Base-by-base conservation (phyloP, 2,888 invertebrate species). In the Chouioia cunea region DNA sequence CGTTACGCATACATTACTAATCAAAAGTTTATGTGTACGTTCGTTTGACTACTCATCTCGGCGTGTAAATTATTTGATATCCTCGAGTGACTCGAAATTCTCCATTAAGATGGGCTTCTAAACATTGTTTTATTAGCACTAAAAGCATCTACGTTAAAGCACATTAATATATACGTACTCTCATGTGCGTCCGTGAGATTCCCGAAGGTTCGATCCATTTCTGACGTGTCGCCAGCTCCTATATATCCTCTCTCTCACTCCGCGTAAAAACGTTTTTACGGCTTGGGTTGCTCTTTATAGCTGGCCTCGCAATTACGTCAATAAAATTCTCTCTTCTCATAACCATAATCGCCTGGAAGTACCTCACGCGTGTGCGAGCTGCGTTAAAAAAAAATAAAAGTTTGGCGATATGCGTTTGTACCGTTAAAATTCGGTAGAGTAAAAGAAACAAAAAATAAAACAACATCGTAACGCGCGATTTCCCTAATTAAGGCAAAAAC, bases 401-500 rank as follows among this genome's bases (percentile, higher is more conserved):
- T 15, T 36, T 15, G 2, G 36, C 46, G 8, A n/a, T n/a, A n/a
- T 23, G 47, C 4, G 12, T 20, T 46, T 15, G 48, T 15, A n/a
- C 15, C 15, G n/a, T 2, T 56, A 36, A 36, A 36, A 36, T 36
- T 36, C 10, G 36, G 36, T 12, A 12, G 10, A 12, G 36, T 10
- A 12, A 10, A 4, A 6, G 10, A 36, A 10, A 10, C 1, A 36
- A 36, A 36, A 36, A 36, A 36, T 10, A 1, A 36, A 36, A 36
- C 6, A 50, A 50, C 18, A 8, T 50, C 50, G 16, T 50, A 20
- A 20, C n/a, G 22, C 56, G 27, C 23, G 44, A 66, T 58, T 63
- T 66, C 20, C 58, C 66, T 71, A 71, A 71, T 71, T 71, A 71
- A 66, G 47, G 58, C 50, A 27, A 48, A 59, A 65, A 65, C 15